Evolutionary conservation across 1,140 invertebrate genomes (phyloP), one percentile per base, ranked within the genome.

Genomic region (Catajapyx aquilonaris): DNA sequence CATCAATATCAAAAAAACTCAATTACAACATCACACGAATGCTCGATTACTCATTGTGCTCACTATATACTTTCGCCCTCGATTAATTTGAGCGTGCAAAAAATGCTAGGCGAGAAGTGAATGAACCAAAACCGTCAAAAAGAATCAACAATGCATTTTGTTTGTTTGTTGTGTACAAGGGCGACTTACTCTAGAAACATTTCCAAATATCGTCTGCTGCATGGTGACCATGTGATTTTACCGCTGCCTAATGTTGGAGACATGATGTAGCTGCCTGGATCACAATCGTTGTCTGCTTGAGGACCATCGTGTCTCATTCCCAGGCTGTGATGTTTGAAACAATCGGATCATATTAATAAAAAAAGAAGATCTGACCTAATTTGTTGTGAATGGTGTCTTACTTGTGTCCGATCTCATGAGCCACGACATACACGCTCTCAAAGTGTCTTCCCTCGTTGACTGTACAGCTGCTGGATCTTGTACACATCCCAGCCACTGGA

Each of bases 261-360:
- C 70, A 73, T 73, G 15, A 73, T 61, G 48, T 63, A 70, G 44
- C 62, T 61, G 4, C 61, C 60, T 4, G 68, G 62, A 51, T 72
- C 66, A 47, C 70, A 73, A 15, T 63, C 60, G 46, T 73, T 73
- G 21, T 68, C 66, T 9, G 69, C 66, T 28, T 66, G 50, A 10
- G 61, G 60, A 5, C 70, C 70, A 51, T 73, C 70, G 44, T 73
- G 70, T 31, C 69, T 54, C 70, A 73, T 73, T 19, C 70, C 70
- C 34, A 73, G 51, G 52, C 69, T 69, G 42, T 37, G 54, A 51
- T 15, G 13, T 7, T 9, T 28, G 13, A 9, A 28, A 28, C 7
- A n/a, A n/a, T n/a, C n/a, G n/a, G n/a, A n/a, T n/a, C n/a, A n/a
- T n/a, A n/a, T n/a, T n/a, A n/a, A n/a, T n/a, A n/a, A n/a, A n/a